Base-by-base conservation (phyloP, 2,113 vertebrate species). In the Albula goreensis region DNA sequence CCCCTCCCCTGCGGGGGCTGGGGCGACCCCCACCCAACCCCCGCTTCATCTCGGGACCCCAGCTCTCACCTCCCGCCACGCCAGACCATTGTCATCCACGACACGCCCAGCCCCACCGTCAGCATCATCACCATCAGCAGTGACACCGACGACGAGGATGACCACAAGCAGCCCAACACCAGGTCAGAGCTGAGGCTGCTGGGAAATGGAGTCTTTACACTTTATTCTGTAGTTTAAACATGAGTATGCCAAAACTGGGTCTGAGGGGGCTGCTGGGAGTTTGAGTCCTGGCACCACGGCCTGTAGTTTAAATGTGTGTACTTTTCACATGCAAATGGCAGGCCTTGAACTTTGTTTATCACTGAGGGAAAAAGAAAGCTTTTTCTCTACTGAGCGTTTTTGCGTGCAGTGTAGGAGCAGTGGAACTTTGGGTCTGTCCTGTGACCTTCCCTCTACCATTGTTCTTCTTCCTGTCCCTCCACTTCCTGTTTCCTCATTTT, bases 41-140 rank as follows among this genome's bases (percentile, higher is more conserved):
- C 0, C 96, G 96, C 0, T 94, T 97, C 0, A 94, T 96, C 70
- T 97, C 96, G 89, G 0, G 97, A 98, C 0, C 93, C 91, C 96
- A 95, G 96, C 96, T 93, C 97, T 95, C 48, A 97, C 95, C 96
- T 97, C 93, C 90, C 92, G 48, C 94, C 93, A 63, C 96, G 98
- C 81, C 98, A 99, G 92, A 98, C 98, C 6, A 99, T 99, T 57
- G 91, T 99, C 94, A 99, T 99, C 92, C 97, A 97, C 0, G 98
- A 99, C 94, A 99, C 98, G 41, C 98, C 98, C 78, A 99, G 98
- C 94, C 98, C 98, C 0, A 97, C 98, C 0, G 97, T 99, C 93
- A 99, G 98, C 89, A 98, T 99, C 96, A 99, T 99, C 95, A 99
- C 98, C 92, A 99, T 99, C 96, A 99, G 98, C 96, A 99, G 98